phyloP scores from a whole-genome alignment of 1,140 invertebrate species.

The Macrobrachium nipponense region DNA sequence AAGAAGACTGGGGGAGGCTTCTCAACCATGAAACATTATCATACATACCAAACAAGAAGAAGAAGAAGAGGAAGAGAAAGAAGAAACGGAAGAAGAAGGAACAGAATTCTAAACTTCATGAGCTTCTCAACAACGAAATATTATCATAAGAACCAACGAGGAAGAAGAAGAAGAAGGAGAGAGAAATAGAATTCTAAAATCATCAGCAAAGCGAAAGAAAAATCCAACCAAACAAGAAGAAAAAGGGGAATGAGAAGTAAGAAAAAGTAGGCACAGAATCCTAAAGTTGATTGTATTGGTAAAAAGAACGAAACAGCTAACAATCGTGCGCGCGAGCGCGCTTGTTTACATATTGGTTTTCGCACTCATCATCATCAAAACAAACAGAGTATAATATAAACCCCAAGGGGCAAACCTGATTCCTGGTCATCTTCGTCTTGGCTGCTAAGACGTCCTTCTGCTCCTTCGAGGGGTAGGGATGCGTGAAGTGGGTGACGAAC shows the following conservation, averaged over 20 bases:
- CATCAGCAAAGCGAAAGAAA: too few species aligned
- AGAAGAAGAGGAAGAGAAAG: not conserved
- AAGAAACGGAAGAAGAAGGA: not conserved
- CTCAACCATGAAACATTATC: too few species aligned
- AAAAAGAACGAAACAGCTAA: not conserved
- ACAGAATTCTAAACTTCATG: too few species aligned
- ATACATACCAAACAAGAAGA: too few species aligned
- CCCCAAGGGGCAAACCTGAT: conserved; percentile 41
- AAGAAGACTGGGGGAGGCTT: too few species aligned
- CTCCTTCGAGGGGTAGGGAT: conserved; percentile 63
- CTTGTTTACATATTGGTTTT: not conserved
- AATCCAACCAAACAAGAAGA: not conserved
- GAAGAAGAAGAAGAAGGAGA: too few species aligned
- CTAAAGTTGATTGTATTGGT: not conserved
- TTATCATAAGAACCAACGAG: too few species aligned
- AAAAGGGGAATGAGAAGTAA: not conserved
- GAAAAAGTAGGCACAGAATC: not conserved
- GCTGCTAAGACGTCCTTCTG: conserved; percentile 61
- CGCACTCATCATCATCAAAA: not conserved
- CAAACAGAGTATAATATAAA: too few species aligned
- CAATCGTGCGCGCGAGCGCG: not conserved
- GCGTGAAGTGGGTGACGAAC: conserved; percentile 64
- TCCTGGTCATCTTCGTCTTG: conserved; percentile 60
- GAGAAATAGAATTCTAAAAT: too few species aligned
- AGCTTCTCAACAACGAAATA: too few species aligned